Percentiles rank a stretch among this genome's conserved stretches.
These are phyloP conservation scores for Dolomedes plantarius DNA, from an alignment of 2,888 invertebrate species.

Conservation along the genomic window DNA sequence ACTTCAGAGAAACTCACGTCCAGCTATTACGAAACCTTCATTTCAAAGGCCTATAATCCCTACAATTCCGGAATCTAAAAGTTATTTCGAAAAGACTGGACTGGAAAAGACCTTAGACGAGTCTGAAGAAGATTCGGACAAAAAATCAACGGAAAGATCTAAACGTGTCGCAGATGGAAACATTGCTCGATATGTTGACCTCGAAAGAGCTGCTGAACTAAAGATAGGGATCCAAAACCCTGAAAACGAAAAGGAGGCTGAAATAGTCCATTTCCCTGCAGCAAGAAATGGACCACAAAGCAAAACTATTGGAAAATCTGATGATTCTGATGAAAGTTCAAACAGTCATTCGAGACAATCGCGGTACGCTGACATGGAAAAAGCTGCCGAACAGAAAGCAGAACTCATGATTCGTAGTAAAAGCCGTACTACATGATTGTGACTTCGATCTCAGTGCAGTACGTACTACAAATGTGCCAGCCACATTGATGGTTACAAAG, in stretches of 20 bases:
- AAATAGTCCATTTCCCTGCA: background rate
- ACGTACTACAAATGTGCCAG: too few relatives aligned
- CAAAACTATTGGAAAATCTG: background rate
- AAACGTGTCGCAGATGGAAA: background rate
- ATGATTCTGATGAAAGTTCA: background rate
- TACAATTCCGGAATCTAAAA: background rate
- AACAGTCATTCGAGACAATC: background rate
- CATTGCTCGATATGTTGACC: constrained; percentile 22
- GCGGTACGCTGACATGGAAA: constrained; percentile 41
- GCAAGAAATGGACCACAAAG: background rate
- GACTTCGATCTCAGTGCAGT: too few relatives aligned
- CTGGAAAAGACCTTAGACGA: background rate
- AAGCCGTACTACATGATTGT: background rate
- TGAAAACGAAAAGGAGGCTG: background rate
- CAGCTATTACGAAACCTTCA: background rate
- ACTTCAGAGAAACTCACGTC: background rate
- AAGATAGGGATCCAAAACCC: background rate
- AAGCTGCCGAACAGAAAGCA: constrained; percentile 45
- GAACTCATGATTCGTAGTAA: constrained; percentile 32
- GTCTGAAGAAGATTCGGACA: background rate
- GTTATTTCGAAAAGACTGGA: too few relatives aligned
- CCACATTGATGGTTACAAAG: too few relatives aligned
- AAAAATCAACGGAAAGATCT: background rate
- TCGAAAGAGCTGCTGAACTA: constrained; percentile 45
- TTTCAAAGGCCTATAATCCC: background rate